These are phyloP conservation scores for Carassius gibelio DNA, from an alignment of 2,113 vertebrate genomes.

Conservation along the genomic window DNA sequence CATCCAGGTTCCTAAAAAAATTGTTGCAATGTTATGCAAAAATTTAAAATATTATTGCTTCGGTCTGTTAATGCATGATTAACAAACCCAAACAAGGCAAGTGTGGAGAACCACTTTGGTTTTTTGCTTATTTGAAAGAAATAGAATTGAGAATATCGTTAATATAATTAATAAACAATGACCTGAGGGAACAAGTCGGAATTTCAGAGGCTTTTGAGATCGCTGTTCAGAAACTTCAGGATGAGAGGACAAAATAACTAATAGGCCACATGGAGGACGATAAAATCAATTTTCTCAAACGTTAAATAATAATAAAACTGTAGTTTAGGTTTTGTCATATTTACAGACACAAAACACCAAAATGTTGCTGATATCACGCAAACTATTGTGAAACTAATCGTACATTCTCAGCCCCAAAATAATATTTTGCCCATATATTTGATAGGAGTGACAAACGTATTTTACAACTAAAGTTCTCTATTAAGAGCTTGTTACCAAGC, in stretches of 20 bases:
- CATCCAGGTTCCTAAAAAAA: slow-evolving; percentile 58
- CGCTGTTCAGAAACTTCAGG: slow-evolving; percentile 9
- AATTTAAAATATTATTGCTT: slow-evolving; percentile 35
- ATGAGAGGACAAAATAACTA: not conserved
- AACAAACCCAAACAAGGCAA: slow-evolving; percentile 28
- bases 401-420: not conserved
- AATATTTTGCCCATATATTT: not conserved
- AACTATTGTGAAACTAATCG: not conserved
- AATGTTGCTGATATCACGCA: not conserved
- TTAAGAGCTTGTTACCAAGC: too few relatives aligned
- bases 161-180: not conserved
- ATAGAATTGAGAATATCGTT: not conserved
- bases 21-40: slow-evolving; percentile 36
- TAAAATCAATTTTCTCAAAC: not conserved
- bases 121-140: not conserved
- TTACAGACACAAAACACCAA: not conserved
- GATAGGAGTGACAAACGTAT: not conserved
- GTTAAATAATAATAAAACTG: not conserved
- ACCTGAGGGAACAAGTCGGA: not conserved
- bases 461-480: not conserved
- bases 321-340: not conserved
- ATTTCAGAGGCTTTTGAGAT: not conserved
- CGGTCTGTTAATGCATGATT: slow-evolving; percentile 14
- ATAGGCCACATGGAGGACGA: not conserved
- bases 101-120: not conserved